These are phyloP conservation scores for Caerostris extrusa DNA, from an alignment of 1,140 invertebrate species.

Conservation along the genomic window DNA sequence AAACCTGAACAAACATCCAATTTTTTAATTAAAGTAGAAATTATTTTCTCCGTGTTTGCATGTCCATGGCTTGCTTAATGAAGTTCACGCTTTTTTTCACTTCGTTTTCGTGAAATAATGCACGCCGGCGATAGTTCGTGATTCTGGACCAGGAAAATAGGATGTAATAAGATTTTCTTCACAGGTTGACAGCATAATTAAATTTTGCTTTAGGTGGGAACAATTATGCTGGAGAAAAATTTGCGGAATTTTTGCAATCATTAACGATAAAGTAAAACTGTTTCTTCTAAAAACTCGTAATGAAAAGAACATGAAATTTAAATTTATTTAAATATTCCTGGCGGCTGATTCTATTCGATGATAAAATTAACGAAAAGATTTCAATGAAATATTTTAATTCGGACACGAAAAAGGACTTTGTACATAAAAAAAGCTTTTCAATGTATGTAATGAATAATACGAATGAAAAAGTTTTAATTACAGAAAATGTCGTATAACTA, in stretches of 20 bases:
- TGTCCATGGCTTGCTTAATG: background rate
- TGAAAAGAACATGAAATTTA: background rate
- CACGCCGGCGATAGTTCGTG: too few species aligned
- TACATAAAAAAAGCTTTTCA: too few species aligned
- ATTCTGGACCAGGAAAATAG: background rate
- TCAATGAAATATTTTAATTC: too few species aligned
- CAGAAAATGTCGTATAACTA: too few species aligned
- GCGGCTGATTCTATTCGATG: too few species aligned
- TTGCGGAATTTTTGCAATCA: background rate
- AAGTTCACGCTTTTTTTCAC: background rate
- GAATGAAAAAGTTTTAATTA: too few species aligned
- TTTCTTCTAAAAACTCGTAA: background rate
- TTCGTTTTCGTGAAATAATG: background rate
- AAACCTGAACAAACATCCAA: background rate
- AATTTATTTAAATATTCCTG: background rate
- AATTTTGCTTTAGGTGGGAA: background rate
- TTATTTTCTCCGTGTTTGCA: background rate
- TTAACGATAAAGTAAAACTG: background rate
- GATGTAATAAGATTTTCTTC: background rate
- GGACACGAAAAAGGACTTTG: too few species aligned
- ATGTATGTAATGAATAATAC: too few species aligned
- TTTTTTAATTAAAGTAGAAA: background rate
- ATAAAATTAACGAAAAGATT: too few species aligned
- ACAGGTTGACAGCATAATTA: constrained; percentile 9
- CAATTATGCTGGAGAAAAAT: background rate